Evolutionary conservation across 2,888 invertebrate genomes (phyloP).

Genomic region (Drosophila mimica): DNA sequence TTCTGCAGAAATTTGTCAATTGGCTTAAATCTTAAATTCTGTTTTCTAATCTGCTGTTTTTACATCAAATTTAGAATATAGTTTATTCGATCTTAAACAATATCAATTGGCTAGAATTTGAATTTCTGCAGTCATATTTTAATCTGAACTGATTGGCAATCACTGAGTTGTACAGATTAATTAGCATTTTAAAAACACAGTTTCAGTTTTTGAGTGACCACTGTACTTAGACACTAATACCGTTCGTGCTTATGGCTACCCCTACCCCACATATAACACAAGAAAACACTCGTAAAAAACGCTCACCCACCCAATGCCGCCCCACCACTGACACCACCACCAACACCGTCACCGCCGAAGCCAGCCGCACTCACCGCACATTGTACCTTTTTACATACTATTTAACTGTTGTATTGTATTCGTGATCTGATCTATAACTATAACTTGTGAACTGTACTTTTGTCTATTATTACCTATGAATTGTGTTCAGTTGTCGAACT

Average conservation of each 20-base stretch:
- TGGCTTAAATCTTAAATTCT: background rate
- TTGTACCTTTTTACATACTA: conserved; percentile 74
- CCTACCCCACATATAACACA: conserved; percentile 10
- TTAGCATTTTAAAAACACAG: background rate
- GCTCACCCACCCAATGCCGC: conserved; percentile 10
- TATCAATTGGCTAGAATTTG: background rate
- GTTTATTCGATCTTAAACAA: background rate
- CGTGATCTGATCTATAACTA: conserved; percentile 56
- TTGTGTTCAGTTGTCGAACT: conserved; percentile 46
- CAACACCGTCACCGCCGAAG: conserved; percentile 55
- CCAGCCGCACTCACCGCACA: conserved; percentile 78
- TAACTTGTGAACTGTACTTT: conserved; percentile 47
- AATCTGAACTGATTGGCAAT: background rate
- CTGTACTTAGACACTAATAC: conserved; percentile 11
- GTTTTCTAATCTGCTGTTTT: background rate
- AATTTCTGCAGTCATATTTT: background rate
- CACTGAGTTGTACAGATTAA: background rate
- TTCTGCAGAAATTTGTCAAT: background rate
- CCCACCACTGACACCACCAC: conserved; percentile 20
- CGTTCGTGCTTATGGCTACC: conserved; percentile 52
- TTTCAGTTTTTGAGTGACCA: background rate
- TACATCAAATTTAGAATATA: background rate
- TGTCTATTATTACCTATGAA: conserved; percentile 35
- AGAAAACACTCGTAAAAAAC: background rate
- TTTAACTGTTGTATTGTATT: conserved; percentile 77